Percentiles rank a stretch among this genome's conserved stretches.
Conservation (phyloP, 1,140 invertebrate genomes). For the Drosophila murphyi region DNA sequence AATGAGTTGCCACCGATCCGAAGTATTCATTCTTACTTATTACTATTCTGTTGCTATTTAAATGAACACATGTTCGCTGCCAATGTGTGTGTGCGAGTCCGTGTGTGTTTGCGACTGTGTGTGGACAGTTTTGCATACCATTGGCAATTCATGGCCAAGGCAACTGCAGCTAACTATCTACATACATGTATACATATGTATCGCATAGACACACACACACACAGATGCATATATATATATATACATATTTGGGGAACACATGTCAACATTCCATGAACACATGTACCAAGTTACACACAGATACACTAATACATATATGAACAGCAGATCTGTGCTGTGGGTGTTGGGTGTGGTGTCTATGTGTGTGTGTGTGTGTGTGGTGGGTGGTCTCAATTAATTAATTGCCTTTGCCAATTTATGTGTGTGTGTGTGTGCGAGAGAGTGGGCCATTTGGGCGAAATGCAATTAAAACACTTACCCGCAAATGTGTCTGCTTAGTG, state of each 20-base stretch:
- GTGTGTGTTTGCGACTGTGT: not conserved
- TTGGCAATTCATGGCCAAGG: slow-evolving; percentile 46
- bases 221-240: slow-evolving; percentile 37
- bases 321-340: slow-evolving; percentile 47
- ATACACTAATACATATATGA: slow-evolving; percentile 28
- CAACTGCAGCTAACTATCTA: slow-evolving; percentile 38
- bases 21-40: slow-evolving; percentile 9
- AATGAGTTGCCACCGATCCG: slow-evolving; percentile 18
- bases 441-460: slow-evolving; percentile 65
- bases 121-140: slow-evolving; percentile 50
- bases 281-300: slow-evolving; percentile 63
- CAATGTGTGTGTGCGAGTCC: slow-evolving; percentile 8
- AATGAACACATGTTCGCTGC: slow-evolving; percentile 54
- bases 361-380: slow-evolving; percentile 50
- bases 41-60: slow-evolving; percentile 43
- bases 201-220: slow-evolving; percentile 22
- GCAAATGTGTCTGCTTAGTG: slow-evolving; percentile 59
- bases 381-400: slow-evolving; percentile 78
- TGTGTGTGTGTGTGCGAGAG: slow-evolving; percentile 15
- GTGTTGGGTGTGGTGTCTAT: not conserved
- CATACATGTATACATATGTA: slow-evolving; percentile 1
- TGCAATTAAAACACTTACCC: slow-evolving; percentile 79
- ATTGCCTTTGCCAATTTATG: slow-evolving; percentile 61
- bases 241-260: slow-evolving; percentile 79
- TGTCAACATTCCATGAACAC: slow-evolving; percentile 82